Base-by-base conservation (phyloP, 2,797 vertebrate species). In the Menidia menidia region DNA sequence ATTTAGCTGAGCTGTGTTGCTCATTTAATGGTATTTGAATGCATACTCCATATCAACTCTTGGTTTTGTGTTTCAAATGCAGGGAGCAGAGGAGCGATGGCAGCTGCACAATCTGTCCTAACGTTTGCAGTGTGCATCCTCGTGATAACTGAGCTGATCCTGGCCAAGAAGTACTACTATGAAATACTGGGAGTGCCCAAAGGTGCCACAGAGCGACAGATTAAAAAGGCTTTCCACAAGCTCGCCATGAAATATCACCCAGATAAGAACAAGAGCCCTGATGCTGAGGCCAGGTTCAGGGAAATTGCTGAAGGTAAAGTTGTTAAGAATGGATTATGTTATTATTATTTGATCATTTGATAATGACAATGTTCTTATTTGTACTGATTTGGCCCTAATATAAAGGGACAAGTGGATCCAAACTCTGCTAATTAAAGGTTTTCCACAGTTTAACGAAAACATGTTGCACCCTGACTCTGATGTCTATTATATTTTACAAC, bases 211-310 rank as follows among this genome's bases (percentile, higher is more conserved):
- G 96, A 97, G 58, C 95, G 96, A 50, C 97, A 98, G 83, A 97
- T 98, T 74, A 99, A 99, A 86, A 99, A 99, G 77, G 96, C 96
- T 11, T 99, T 99, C 92, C 97, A 98, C 89, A 97, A 94, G 73
- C 93, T 99, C 54, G 97, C 97, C 32, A 97, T 98, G 96, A 98
- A 96, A 81, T 97, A 97, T 86, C 97, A 99, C 73, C 98, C 98
- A 32, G 97, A 99, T 89, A 98, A 96, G 90, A 98, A 98, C 89
- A 98, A 97, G 89, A 97, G 93, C 80, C 96, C 97, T 0, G 96
- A 97, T 71, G 97, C 98, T 59, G 98, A 99, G 93, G 89, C 92
- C 15, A 97, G 94, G 72, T 99, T 99, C 82, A 93, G 95, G 83
- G 97, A 98, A 92, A 96, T 97, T 83, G 97, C 97, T 59, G 97